These are phyloP conservation scores for Ceyx margarethae DNA, from an alignment of 2,113 vertebrate species.

Conservation along the genomic window DNA sequence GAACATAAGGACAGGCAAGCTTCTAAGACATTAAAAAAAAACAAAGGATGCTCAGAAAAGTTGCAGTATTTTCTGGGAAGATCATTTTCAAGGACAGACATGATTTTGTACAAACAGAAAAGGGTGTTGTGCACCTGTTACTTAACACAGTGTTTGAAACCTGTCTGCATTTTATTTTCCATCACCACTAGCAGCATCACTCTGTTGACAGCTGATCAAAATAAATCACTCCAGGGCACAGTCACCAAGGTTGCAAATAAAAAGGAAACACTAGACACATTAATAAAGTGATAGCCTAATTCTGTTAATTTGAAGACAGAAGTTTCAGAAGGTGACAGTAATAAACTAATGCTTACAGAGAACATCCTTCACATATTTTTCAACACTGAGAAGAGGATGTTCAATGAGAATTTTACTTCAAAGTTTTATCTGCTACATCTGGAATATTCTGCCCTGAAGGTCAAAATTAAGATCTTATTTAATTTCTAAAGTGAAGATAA, in stretches of 20 bases:
- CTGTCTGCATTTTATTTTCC: neutral
- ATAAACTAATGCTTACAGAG: too few species aligned
- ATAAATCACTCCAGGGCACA: neutral
- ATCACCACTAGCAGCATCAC: neutral
- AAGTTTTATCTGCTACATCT: too few species aligned
- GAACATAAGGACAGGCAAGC: neutral
- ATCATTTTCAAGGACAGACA: neutral
- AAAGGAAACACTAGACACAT: neutral
- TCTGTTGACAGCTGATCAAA: neutral
- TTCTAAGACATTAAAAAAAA: neutral
- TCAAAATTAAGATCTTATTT: too few species aligned
- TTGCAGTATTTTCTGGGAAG: neutral
- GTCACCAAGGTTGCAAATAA: neutral
- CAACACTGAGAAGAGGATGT: too few species aligned
- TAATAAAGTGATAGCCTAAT: neutral
- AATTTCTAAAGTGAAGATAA: too few species aligned
- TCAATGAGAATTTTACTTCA: too few species aligned
- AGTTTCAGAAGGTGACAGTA: too few species aligned
- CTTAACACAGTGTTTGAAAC: neutral
- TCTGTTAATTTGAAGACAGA: neutral
- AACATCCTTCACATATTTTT: too few species aligned
- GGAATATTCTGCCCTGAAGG: too few species aligned
- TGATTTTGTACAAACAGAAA: neutral
- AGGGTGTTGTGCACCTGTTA: neutral
- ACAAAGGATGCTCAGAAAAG: neutral